Conservation (phyloP, 2,888 invertebrate genomes). For the Coremacera marginata region DNA sequence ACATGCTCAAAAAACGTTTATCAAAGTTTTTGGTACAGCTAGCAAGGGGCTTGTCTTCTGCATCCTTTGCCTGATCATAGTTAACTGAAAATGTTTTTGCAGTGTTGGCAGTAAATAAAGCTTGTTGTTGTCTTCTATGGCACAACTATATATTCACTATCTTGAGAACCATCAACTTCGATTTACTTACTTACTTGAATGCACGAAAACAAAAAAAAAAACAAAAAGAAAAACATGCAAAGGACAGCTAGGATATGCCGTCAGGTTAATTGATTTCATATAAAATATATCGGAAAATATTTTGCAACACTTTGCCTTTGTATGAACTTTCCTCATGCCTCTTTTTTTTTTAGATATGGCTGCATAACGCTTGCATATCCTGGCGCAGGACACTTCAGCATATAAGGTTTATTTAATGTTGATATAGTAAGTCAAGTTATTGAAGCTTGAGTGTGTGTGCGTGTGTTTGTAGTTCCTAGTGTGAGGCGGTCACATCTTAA, state of each 20-base stretch:
- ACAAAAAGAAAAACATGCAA: too few species aligned
- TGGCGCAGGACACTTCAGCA: neutral
- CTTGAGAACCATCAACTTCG: too few species aligned
- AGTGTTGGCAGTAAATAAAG: too few species aligned
- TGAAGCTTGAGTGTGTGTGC: neutral
- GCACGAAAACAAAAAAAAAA: too few species aligned
- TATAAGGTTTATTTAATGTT: neutral
- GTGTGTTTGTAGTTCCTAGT: neutral
- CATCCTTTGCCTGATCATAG: neutral
- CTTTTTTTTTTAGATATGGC: neutral
- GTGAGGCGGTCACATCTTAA: slow-evolving; percentile 4
- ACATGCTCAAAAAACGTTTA: neutral
- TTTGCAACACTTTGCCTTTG: slow-evolving; percentile 12
- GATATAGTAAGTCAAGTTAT: slow-evolving; percentile 4
- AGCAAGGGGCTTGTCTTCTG: neutral
- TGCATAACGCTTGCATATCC: neutral
- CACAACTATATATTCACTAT: neutral
- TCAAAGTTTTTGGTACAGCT: neutral
- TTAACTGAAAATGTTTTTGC: neutral
- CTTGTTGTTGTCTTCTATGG: neutral
- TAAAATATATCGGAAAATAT: slow-evolving; percentile 16
- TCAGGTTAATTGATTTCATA: slow-evolving; percentile 21
- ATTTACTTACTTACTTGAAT: too few species aligned
- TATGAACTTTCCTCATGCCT: neutral
- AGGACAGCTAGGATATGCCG: neutral